These are phyloP conservation scores for Rana temporaria DNA, from an alignment of 2,113 vertebrate genomes.

Conservation along the genomic window DNA sequence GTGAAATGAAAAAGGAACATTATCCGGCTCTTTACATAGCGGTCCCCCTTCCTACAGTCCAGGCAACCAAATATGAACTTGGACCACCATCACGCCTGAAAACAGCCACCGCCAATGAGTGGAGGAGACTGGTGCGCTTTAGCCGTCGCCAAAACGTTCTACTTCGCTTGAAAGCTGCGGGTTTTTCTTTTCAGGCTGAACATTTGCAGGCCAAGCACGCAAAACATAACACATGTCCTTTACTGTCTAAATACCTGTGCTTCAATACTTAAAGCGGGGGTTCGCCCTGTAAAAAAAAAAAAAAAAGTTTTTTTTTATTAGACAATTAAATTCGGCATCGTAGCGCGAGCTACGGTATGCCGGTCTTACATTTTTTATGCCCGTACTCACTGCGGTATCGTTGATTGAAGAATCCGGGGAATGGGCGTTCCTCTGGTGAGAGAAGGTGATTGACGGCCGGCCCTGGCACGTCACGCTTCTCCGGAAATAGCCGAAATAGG, in stretches of 20 bases:
- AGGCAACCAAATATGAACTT: background rate
- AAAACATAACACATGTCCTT: slow-evolving; percentile 62
- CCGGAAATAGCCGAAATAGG: no score
- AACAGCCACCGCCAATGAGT: background rate
- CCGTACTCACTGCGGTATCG: no score
- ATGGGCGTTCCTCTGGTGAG: no score
- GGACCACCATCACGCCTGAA: background rate
- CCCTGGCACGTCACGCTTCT: no score
- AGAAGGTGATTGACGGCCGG: no score
- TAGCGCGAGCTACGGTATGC: no score
- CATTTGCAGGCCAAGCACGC: slow-evolving; percentile 41
- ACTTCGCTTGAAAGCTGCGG: slow-evolving; percentile 30
- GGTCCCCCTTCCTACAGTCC: slow-evolving; percentile 58
- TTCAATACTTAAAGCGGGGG: slow-evolving; percentile 77
- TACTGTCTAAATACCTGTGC: slow-evolving; percentile 72
- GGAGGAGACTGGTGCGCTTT: background rate
- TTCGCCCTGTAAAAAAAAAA: slow-evolving; percentile 74
- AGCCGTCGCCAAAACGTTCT: slow-evolving; percentile 58
- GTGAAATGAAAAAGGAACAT: slow-evolving; percentile 65
- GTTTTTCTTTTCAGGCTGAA: background rate
- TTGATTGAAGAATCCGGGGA: no score
- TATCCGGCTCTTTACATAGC: slow-evolving; percentile 62
- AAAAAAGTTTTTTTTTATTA: no score
- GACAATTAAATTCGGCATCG: no score
- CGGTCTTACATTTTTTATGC: no score